Percentiles rank a stretch among this genome's conserved stretches.
Evolutionary conservation across 2,113 vertebrate genomes (phyloP).

Genomic region (Tricholaema leucomelas): DNA sequence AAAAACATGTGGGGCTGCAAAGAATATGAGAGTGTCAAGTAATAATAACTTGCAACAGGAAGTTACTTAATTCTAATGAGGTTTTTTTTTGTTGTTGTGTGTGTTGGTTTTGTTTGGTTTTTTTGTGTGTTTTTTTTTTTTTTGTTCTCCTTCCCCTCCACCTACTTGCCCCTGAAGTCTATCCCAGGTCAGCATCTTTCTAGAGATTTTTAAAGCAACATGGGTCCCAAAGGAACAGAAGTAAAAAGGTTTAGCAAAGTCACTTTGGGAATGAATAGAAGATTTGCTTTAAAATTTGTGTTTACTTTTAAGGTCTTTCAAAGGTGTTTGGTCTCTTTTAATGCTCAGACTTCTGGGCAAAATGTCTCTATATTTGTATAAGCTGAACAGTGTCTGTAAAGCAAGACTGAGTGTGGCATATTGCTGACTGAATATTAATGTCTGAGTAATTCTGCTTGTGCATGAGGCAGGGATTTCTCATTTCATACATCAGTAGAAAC

Average conservation of each 20-base stretch:
- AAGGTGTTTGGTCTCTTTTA: not conserved
- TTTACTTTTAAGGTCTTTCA: not conserved
- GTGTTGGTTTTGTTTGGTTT: too few relatives aligned
- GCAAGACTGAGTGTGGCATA: not conserved
- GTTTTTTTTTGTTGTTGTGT: not conserved
- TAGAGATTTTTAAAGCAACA: not conserved
- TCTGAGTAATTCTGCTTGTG: slow-evolving; percentile 12
- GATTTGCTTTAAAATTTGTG: not conserved
- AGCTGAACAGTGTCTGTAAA: not conserved
- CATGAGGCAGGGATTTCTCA: not conserved
- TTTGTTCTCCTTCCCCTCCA: too few relatives aligned
- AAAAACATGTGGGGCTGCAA: not conserved
- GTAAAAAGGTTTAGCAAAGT: not conserved
- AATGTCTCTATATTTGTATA: not conserved
- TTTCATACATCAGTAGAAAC: slow-evolving; percentile 51
- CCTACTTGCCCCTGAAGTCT: not conserved
- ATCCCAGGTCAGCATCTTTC: not conserved
- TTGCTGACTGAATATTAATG: not conserved
- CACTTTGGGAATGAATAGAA: not conserved
- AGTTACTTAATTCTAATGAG: not conserved
- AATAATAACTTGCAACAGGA: not conserved
- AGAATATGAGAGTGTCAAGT: not conserved
- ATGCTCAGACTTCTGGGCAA: not conserved
- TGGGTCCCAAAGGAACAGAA: not conserved
- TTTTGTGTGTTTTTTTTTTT: too few relatives aligned